Percentiles rank a stretch among this genome's conserved stretches.
phyloP scores from a whole-genome alignment of 2,113 vertebrate genomes.

The Saccopteryx bilineata region DNA sequence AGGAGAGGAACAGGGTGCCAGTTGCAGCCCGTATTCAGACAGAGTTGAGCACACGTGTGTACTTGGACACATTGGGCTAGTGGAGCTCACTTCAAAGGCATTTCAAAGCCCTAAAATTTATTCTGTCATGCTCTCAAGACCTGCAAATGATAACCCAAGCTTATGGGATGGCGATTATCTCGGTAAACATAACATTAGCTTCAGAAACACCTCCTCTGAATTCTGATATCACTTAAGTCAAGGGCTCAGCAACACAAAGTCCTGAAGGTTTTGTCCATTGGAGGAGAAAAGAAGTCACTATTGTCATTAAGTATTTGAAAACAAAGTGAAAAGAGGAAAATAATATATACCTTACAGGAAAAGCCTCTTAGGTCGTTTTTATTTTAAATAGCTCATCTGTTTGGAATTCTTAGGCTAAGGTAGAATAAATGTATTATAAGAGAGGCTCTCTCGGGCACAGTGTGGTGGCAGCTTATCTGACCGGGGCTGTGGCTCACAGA shows the following conservation, averaged over 20 bases:
- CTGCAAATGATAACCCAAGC: not conserved
- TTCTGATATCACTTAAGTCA: not conserved
- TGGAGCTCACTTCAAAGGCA: not conserved
- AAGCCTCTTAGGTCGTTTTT: conserved; percentile 50
- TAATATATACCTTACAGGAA: conserved; percentile 45
- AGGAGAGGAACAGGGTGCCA: not conserved
- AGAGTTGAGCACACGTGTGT: not conserved
- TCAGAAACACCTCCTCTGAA: conserved; percentile 6
- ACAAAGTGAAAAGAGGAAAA: conserved; percentile 63
- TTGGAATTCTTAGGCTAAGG: conserved; percentile 41
- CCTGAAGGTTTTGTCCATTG: conserved; percentile 34
- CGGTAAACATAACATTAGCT: not conserved
- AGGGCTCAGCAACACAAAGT: not conserved
- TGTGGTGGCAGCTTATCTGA: conserved; percentile 72
- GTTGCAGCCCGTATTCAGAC: not conserved
- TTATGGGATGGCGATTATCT: conserved; percentile 29
- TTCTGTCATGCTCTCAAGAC: conserved; percentile 25
- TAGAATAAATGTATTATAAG: conserved; percentile 51
- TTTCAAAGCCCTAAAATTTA: conserved; percentile 35
- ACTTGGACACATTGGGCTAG: not conserved
- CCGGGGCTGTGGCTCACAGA: conserved; percentile 77
- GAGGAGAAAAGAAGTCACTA: not conserved
- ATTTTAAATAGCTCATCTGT: conserved; percentile 41
- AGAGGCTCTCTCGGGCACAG: conserved; percentile 49
- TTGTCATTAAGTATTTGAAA: conserved; percentile 47